phyloP scores from a whole-genome alignment of 2,888 invertebrate species.

The Dryadula phaetusa region DNA sequence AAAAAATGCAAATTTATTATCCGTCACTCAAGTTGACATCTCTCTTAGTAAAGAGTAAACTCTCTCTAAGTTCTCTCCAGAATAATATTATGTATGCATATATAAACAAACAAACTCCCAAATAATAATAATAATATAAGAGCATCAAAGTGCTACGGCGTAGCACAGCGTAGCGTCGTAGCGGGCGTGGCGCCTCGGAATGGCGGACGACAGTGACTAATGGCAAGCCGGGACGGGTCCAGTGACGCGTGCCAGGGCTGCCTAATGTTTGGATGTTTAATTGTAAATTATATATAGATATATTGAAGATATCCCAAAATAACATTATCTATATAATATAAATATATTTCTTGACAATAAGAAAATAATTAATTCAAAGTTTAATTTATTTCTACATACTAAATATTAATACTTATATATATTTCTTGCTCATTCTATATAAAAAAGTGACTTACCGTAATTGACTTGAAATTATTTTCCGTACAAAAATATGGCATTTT shows the following conservation, averaged over 20 bases:
- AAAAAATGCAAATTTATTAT: too few relatives aligned
- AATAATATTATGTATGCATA: not conserved
- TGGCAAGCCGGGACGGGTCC: constrained; percentile 81
- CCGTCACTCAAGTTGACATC: too few relatives aligned
- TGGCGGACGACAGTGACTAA: constrained; percentile 83
- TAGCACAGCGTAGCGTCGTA: constrained; percentile 66
- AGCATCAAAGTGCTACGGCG: constrained; percentile 55
- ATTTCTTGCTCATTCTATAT: too few relatives aligned
- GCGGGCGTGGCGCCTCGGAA: constrained; percentile 78
- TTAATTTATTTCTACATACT: too few relatives aligned
- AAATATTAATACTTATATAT: too few relatives aligned
- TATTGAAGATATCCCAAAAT: too few relatives aligned
- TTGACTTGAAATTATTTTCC: too few relatives aligned
- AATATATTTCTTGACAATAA: too few relatives aligned
- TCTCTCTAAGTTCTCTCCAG: not conserved
- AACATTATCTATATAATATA: too few relatives aligned
- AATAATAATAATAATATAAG: constrained; percentile 22
- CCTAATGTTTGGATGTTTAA: constrained; percentile 44
- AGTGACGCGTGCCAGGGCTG: constrained; percentile 82
- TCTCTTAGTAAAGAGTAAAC: not conserved
- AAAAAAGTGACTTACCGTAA: too few relatives aligned
- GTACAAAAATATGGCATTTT: too few relatives aligned
- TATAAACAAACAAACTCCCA: not conserved
- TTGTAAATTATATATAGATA: constrained; percentile 1
- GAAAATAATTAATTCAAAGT: too few relatives aligned